Conservation (phyloP, 2,888 invertebrate genomes). For the Drosophila yooni region DNA sequence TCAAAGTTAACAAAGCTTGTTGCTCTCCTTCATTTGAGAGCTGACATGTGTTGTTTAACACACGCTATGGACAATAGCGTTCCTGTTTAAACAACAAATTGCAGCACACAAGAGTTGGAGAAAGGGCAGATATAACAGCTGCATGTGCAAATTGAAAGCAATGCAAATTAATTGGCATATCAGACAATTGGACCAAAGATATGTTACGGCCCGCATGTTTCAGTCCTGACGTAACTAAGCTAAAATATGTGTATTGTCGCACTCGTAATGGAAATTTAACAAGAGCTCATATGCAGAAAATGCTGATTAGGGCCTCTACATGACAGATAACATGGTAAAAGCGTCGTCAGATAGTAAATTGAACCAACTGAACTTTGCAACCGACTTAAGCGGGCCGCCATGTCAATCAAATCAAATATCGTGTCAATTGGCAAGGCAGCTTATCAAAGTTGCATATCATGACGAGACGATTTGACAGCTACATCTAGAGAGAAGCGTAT, state of each 20-base stretch:
- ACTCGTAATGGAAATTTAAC: slow-evolving; percentile 31
- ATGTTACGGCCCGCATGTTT: slow-evolving; percentile 23
- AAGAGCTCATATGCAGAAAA: slow-evolving; percentile 19
- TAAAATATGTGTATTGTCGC: slow-evolving; percentile 12
- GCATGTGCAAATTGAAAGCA: slow-evolving; percentile 45
- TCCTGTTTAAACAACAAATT: slow-evolving; percentile 37
- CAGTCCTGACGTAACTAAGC: slow-evolving; percentile 35
- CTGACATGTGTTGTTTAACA: slow-evolving; percentile 51
- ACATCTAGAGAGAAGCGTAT: slow-evolving; percentile 23
- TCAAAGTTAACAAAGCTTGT: slow-evolving; percentile 76
- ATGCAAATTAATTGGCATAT: slow-evolving; percentile 41
- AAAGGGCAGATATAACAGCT: slow-evolving; percentile 27
- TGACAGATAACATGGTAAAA: slow-evolving; percentile 71
- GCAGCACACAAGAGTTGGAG: slow-evolving; percentile 19
- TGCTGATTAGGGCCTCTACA: slow-evolving; percentile 48
- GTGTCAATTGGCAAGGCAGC: slow-evolving; percentile 64
- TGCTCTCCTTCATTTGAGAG: slow-evolving; percentile 47
- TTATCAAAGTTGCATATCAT: slow-evolving; percentile 58
- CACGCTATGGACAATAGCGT: slow-evolving; percentile 36
- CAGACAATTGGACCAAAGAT: slow-evolving; percentile 2
- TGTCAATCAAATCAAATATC: slow-evolving; percentile 75
- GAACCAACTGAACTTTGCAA: slow-evolving; percentile 20
- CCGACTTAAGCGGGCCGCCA: slow-evolving; percentile 13
- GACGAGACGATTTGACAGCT: slow-evolving; percentile 69
- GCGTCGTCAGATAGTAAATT: slow-evolving; percentile 47